A percentile compares a stretch with the other conserved stretches of the same genome.
These are phyloP conservation scores for Syrmaticus mikado DNA, from an alignment of 2,113 vertebrate species.

Conservation along the genomic window DNA sequence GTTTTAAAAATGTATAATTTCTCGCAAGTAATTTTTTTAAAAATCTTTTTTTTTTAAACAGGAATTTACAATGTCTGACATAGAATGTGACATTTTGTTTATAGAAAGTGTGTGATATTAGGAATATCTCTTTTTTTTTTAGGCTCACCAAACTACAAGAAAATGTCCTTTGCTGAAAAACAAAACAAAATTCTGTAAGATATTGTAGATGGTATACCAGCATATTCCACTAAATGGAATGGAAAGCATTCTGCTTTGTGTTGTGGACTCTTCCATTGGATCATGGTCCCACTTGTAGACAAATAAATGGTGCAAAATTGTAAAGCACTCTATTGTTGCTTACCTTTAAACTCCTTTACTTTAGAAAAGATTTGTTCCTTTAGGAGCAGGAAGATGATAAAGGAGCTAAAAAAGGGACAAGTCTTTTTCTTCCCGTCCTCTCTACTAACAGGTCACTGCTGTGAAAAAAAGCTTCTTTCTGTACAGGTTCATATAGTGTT, in stretches of 20 bases:
- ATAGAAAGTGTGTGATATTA: background rate
- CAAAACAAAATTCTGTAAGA: background rate
- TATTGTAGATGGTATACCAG: background rate
- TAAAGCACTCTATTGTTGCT: background rate
- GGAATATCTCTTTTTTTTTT: background rate
- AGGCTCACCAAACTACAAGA: background rate
- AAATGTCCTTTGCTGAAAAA: background rate
- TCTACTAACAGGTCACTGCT: background rate
- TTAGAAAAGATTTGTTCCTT: background rate
- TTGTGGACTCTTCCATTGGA: background rate
- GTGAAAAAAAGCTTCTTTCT: background rate
- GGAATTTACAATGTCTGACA: background rate
- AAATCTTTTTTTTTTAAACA: background rate
- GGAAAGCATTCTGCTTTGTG: background rate
- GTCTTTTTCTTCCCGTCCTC: background rate
- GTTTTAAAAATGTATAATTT: constrained; percentile 37
- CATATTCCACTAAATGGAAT: background rate
- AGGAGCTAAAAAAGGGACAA: background rate
- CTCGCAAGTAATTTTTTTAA: background rate
- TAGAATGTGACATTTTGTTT: background rate
- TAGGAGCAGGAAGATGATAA: background rate
- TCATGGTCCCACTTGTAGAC: background rate
- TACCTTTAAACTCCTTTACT: background rate
- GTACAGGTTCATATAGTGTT: background rate
- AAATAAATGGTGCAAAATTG: background rate